A percentile compares a stretch with the other conserved stretches of the same genome.
These are phyloP conservation scores for Tetranychus urticae DNA, from an alignment of 1,140 invertebrate species.

Conservation along the genomic window DNA sequence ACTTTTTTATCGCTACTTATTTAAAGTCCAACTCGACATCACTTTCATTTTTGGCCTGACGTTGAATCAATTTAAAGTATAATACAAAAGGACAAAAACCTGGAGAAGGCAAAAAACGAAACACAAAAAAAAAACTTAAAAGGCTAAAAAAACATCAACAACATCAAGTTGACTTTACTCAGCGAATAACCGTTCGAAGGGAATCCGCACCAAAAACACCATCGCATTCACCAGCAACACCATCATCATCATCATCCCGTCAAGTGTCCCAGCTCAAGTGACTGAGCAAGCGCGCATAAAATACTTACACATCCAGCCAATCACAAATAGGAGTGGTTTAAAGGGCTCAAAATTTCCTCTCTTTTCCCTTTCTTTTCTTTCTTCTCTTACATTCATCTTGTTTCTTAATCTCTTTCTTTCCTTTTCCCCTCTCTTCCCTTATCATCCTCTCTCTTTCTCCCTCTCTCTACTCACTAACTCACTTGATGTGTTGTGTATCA, in stretches of 20 bases:
- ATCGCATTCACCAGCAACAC: neutral
- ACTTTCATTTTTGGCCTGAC: no score
- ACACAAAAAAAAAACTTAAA: no score
- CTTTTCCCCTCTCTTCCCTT: neutral
- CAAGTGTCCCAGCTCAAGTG: neutral
- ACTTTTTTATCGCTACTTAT: no score
- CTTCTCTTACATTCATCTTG: no score
- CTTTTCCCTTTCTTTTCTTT: neutral
- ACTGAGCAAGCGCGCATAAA: neutral
- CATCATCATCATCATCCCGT: neutral
- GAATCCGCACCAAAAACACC: no score
- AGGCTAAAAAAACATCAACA: no score
- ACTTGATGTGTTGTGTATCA: neutral
- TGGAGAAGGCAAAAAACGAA: no score
- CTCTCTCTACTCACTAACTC: neutral
- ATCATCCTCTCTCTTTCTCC: neutral
- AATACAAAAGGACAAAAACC: no score
- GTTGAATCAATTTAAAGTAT: no score
- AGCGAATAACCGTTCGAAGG: no score
- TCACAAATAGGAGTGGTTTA: neutral
- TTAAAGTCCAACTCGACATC: no score
- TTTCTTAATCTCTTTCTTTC: neutral
- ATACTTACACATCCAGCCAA: neutral
- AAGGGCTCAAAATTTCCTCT: neutral
- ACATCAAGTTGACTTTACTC: no score